Evolutionary conservation across 2,113 vertebrate species (phyloP).

Genomic region (Serilophus lunatus): DNA sequence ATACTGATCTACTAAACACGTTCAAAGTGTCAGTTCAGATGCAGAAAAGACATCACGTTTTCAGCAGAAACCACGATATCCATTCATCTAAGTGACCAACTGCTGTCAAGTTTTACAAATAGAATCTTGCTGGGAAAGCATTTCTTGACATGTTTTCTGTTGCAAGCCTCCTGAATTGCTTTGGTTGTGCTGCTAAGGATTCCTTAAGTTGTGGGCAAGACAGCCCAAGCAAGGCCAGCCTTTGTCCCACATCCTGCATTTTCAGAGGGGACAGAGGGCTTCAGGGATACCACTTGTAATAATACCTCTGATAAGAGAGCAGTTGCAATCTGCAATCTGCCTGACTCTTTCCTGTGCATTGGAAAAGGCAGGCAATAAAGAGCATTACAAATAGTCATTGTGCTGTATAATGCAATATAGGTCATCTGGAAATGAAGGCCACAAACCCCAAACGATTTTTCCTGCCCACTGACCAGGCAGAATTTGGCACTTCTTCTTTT

Average conservation of each 20-base stretch:
- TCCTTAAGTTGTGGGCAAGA: not conserved
- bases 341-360: not conserved
- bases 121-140: not conserved
- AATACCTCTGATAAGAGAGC: not conserved
- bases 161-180: not conserved
- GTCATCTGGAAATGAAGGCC: not conserved
- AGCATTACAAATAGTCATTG: not conserved
- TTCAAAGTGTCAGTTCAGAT: not conserved
- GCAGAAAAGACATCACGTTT: not conserved
- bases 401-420: not conserved
- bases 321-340: not conserved
- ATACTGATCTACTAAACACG: not conserved
- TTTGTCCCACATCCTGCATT: not conserved
- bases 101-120: not conserved
- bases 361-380: not conserved
- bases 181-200: not conserved
- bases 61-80: not conserved
- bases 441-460: not conserved
- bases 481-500: not conserved
- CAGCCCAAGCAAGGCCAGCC: not conserved
- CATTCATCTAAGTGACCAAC: not conserved
- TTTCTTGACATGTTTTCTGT: not conserved
- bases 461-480: not conserved
- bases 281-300: not conserved
- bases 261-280: not conserved